Percentiles rank a stretch among this genome's conserved stretches.
Evolutionary conservation across 2,113 vertebrate species (phyloP).

Genomic region (Zingel zingel): DNA sequence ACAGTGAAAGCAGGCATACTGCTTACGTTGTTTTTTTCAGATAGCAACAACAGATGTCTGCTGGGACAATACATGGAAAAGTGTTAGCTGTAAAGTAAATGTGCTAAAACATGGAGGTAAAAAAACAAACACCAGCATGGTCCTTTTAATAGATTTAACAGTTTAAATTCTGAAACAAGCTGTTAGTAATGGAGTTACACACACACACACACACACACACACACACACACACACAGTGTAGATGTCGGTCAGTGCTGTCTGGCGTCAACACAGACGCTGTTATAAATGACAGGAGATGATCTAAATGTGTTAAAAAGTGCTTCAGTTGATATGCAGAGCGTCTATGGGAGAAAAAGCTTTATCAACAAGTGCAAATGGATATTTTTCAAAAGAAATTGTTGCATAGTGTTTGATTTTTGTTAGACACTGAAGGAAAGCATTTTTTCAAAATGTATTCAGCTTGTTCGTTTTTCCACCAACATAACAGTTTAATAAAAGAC

Average conservation of each 20-base stretch:
- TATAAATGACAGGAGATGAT: background rate
- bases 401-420: background rate
- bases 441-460: background rate
- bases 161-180: too few species aligned
- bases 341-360: slow-evolving; percentile 40
- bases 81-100: background rate
- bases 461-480: background rate
- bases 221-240: background rate
- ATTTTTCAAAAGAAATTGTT: slow-evolving; percentile 37
- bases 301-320: background rate
- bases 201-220: background rate
- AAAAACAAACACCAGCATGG: too few species aligned
- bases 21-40: background rate
- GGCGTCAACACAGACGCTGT: background rate
- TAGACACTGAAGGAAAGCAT: background rate
- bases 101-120: background rate
- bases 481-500: background rate
- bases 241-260: background rate
- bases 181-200: background rate
- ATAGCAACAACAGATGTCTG: background rate
- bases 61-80: background rate
- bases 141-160: too few species aligned
- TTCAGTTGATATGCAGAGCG: background rate
- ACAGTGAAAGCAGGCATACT: background rate
- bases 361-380: slow-evolving; percentile 40